These are phyloP conservation scores for Luperina nickerlii DNA, from an alignment of 2,888 invertebrate genomes.

Conservation along the genomic window DNA sequence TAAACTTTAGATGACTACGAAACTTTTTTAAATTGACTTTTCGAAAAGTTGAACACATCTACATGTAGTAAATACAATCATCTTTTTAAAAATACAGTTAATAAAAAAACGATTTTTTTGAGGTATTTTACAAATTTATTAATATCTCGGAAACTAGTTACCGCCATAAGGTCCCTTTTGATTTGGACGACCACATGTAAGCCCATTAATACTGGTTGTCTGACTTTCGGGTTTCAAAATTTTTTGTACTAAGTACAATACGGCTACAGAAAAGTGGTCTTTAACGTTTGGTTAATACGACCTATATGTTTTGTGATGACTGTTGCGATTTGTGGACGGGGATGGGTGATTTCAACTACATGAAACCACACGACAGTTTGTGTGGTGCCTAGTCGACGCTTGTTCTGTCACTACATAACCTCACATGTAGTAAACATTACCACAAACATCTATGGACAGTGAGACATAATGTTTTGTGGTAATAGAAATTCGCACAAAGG, in stretches of 20 bases:
- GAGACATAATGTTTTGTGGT: neutral
- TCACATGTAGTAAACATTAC: neutral
- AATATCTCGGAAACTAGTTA: too few relatives aligned
- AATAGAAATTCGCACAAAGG: neutral
- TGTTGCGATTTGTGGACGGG: neutral
- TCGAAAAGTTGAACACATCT: too few relatives aligned
- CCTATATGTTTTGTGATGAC: too few relatives aligned
- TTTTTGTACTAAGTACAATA: neutral
- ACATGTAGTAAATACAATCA: too few relatives aligned
- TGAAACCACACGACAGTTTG: conserved; percentile 15
- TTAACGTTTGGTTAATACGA: neutral
- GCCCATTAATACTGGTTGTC: too few relatives aligned
- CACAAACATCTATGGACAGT: neutral
- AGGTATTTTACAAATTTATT: too few relatives aligned
- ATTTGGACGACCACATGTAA: too few relatives aligned
- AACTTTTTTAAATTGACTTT: too few relatives aligned
- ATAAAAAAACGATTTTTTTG: too few relatives aligned
- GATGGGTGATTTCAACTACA: neutral
- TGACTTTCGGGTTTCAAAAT: neutral
- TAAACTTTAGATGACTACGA: too few relatives aligned
- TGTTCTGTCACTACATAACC: conserved; percentile 6
- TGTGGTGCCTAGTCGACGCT: neutral
- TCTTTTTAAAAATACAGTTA: too few relatives aligned
- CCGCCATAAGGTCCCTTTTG: too few relatives aligned
- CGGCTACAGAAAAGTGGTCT: neutral